These are phyloP conservation scores for Sturmia bella DNA, from an alignment of 2,888 invertebrate species.

Conservation along the genomic window DNA sequence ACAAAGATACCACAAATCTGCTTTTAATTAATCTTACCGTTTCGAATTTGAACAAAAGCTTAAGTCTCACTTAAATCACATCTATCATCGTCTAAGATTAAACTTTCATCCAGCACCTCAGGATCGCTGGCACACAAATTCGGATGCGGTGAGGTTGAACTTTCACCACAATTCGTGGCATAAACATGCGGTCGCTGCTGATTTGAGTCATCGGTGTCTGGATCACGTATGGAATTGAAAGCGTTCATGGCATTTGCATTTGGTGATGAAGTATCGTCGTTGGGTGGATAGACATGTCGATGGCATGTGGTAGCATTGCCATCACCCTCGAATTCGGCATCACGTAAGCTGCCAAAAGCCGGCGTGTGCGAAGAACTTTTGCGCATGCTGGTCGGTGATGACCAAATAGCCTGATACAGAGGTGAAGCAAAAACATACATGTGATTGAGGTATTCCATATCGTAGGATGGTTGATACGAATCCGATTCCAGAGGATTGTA, in stretches of 20 bases:
- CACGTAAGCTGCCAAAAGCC: conserved; percentile 80
- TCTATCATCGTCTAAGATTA: conserved; percentile 77
- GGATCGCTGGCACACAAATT: conserved; percentile 75
- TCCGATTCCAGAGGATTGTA: conserved; percentile 82
- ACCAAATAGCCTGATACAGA: conserved; percentile 81
- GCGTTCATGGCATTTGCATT: conserved; percentile 80
- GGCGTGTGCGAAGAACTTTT: conserved; percentile 81
- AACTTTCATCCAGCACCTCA: conserved; percentile 74
- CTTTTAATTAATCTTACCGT: not conserved
- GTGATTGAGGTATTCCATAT: conserved; percentile 80
- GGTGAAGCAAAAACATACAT: conserved; percentile 82
- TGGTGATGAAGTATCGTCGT: conserved; percentile 80
- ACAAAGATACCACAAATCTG: conserved; percentile 17
- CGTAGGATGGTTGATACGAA: conserved; percentile 81
- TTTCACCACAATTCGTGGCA: conserved; percentile 80
- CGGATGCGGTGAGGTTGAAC: conserved; percentile 79
- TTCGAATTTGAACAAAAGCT: not conserved
- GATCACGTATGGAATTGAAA: conserved; percentile 81
- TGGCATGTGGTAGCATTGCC: conserved; percentile 74
- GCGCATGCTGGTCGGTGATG: conserved; percentile 80
- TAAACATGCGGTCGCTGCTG: conserved; percentile 79
- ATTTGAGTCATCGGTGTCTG: conserved; percentile 80
- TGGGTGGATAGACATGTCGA: conserved; percentile 81
- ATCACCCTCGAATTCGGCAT: conserved; percentile 79
- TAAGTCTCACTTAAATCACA: conserved; percentile 79